Percentiles rank a stretch among this genome's conserved stretches.
Evolutionary conservation across 2,797 vertebrate species (phyloP).

Genomic region (Kryptolebias ocellatus): DNA sequence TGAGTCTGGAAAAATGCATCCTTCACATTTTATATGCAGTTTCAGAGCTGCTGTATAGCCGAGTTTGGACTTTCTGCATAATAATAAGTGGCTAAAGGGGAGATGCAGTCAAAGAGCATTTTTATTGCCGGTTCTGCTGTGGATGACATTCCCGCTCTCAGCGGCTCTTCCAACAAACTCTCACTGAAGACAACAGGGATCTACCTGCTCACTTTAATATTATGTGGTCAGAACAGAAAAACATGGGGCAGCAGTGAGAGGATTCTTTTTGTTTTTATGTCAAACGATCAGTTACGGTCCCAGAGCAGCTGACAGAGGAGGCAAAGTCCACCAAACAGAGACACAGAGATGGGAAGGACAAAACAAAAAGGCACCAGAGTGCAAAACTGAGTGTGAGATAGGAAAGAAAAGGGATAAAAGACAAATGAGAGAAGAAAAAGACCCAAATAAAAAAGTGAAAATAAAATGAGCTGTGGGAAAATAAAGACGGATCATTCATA

Average conservation of each 20-base stretch:
- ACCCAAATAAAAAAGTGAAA: no score
- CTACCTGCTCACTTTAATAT: conserved; percentile 67
- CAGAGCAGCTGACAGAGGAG: no score
- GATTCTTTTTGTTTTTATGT: no score
- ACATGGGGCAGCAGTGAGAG: conserved; percentile 47
- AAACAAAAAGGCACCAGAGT: no score
- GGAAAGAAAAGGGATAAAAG: no score
- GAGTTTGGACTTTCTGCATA: conserved; percentile 71
- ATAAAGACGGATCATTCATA: no score
- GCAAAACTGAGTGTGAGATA: no score
- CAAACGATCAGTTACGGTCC: no score
- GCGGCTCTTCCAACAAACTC: conserved; percentile 38
- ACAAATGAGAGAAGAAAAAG: no score
- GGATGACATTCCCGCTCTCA: conserved; percentile 53
- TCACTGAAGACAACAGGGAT: conserved; percentile 54
- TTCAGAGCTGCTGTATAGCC: conserved; percentile 49
- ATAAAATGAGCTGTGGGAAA: no score
- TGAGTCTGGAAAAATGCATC: conserved; percentile 42
- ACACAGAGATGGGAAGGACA: no score
- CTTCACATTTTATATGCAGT: conserved; percentile 52
- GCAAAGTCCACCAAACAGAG: no score
- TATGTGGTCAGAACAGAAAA: conserved; percentile 11
- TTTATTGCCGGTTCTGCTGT: conserved; percentile 60
- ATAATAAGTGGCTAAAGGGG: conserved; percentile 75
- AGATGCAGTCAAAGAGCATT: conserved; percentile 76